Evolutionary conservation across 2,888 invertebrate species (phyloP), one percentile per base, ranked within the genome.

Genomic region (Microplitis manilae): DNA sequence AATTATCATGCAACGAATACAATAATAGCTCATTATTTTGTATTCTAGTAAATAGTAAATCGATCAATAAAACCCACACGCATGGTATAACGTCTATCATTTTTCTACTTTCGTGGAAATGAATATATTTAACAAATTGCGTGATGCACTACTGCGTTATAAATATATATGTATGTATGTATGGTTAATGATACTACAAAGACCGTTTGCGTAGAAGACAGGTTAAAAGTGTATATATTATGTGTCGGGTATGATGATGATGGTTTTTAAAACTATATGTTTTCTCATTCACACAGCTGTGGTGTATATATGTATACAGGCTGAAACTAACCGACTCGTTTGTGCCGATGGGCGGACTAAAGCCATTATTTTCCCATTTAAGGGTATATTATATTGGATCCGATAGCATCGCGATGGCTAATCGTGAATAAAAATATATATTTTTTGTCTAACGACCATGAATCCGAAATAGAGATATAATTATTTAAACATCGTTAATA

Each of bases 311-410:
- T 73, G 9, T 59, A 30, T 30, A 30, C 9, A 9, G 6, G 65
- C 61, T 39, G 17, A 60, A 61, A 61, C 39, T 40, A 17, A 15
- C 17, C n/a, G 15, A 62, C 62, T 8, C 17, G 62, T 60, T 20
- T 62, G 65, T 73, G 20, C 9, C 50, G 50, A 73, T 79, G 82
- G 81, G 81, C 83, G 79, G 78, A 71, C 60, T 75, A 75, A 71
- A 75, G 73, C 76, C 83, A 87, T 87, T 87, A 87, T 87, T 86
- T 87, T 86, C 84, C 81, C 86, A 87, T 87, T 87, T 85, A 84
- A 87, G 82, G 82, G 83, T 74, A 40, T 85, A 85, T 86, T 79
- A 79, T 77, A 68, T 60, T 60, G 69, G 80, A 78, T 84, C 83
- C 80, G 85, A 87, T 86, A 83, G 79, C 79, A 85, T 85, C 86